These are phyloP conservation scores for Drosophila mayaguana DNA, from an alignment of 2,888 invertebrate species.

Conservation along the genomic window DNA sequence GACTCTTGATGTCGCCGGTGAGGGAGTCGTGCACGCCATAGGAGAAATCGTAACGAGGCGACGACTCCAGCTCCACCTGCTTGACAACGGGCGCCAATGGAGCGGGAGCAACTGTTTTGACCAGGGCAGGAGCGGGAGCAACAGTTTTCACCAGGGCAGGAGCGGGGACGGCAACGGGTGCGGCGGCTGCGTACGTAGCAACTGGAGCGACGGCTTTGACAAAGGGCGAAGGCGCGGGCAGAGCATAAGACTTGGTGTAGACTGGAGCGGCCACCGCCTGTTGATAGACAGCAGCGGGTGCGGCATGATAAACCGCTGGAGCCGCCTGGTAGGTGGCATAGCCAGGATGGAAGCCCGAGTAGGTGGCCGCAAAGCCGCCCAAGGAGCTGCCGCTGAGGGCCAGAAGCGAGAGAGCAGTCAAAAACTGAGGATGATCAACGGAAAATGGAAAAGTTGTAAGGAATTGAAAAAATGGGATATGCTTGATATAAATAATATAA, in stretches of 20 bases:
- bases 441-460: not conserved
- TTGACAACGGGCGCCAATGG: slow-evolving; percentile 54
- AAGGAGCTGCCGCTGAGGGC: slow-evolving; percentile 62
- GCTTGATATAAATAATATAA: not conserved
- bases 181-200: slow-evolving; percentile 38
- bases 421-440: slow-evolving; percentile 53
- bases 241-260: slow-evolving; percentile 59
- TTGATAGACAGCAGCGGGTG: slow-evolving; percentile 49
- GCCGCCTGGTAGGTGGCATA: slow-evolving; percentile 69
- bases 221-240: slow-evolving; percentile 45
- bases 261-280: slow-evolving; percentile 41
- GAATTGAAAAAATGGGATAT: not conserved
- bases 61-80: slow-evolving; percentile 77
- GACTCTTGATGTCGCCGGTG: slow-evolving; percentile 86
- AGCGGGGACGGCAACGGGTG: slow-evolving; percentile 6
- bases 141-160: slow-evolving; percentile 41
- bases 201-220: slow-evolving; percentile 56
- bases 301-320: slow-evolving; percentile 52
- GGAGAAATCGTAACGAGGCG: slow-evolving; percentile 85
- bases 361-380: slow-evolving; percentile 74
- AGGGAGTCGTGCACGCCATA: slow-evolving; percentile 86
- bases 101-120: slow-evolving; percentile 44
- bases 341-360: slow-evolving; percentile 76
- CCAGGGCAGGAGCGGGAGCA: slow-evolving; percentile 6
- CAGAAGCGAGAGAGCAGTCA: slow-evolving; percentile 71